phyloP scores from a whole-genome alignment of 1,140 invertebrate genomes.

The Venustaconcha ellipsiformis region DNA sequence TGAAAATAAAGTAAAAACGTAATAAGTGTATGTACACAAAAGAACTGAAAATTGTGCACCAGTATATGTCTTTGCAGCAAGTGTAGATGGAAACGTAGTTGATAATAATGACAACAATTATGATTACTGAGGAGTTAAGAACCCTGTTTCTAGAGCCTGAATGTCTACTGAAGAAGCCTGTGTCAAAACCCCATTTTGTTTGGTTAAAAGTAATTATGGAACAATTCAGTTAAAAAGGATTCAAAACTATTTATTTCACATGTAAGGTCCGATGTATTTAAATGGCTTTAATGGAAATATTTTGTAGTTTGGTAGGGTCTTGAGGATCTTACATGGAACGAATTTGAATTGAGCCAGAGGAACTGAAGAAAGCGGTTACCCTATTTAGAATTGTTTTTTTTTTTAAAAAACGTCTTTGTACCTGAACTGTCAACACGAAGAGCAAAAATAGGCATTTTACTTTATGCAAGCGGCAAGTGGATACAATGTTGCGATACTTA shows the following conservation, averaged over 20 bases:
- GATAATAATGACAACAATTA: not conserved
- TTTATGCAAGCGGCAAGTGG: too few relatives aligned
- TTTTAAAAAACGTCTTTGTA: too few relatives aligned
- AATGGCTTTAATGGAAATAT: too few relatives aligned
- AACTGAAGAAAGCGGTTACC: too few relatives aligned
- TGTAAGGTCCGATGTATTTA: too few relatives aligned
- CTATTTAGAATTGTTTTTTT: too few relatives aligned
- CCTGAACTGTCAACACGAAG: too few relatives aligned
- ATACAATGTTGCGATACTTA: too few relatives aligned
- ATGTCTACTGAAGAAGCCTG: not conserved
- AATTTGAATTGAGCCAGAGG: too few relatives aligned
- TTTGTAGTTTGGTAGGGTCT: too few relatives aligned
- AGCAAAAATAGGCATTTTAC: too few relatives aligned
- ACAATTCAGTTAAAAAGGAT: not conserved
- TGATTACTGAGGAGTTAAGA: not conserved
- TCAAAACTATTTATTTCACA: not conserved
- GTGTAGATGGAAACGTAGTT: not conserved
- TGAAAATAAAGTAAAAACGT: conserved; percentile 4
- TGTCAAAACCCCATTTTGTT: not conserved
- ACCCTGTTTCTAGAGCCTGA: not conserved
- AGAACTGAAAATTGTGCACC: not conserved
- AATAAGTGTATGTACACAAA: not conserved
- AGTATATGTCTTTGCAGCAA: not conserved
- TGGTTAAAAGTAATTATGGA: not conserved
- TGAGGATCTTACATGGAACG: too few relatives aligned